A percentile compares a stretch with the other conserved stretches of the same genome.
phyloP scores from a whole-genome alignment of 2,888 invertebrate genomes.

The Hirtodrosophila duncani region DNA sequence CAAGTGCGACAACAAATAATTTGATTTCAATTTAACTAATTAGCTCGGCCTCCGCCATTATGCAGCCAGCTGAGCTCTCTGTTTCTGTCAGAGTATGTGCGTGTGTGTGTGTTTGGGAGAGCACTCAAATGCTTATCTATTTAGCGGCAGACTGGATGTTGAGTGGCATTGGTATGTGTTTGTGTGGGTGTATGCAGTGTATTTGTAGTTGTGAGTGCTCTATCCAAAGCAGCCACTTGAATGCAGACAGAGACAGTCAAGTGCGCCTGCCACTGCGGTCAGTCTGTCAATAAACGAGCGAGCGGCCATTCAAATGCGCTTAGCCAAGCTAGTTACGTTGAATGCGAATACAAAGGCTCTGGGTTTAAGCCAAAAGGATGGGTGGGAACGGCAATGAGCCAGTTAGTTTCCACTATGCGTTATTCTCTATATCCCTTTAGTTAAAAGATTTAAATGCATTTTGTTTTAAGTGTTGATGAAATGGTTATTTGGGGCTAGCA shows the following conservation, averaged over 20 bases:
- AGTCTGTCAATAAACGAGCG: slow-evolving; percentile 56
- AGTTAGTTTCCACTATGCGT: too few relatives aligned
- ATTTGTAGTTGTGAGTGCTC: slow-evolving; percentile 29
- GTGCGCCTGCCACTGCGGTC: slow-evolving; percentile 51
- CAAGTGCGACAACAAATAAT: slow-evolving; percentile 77
- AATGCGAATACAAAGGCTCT: slow-evolving; percentile 1
- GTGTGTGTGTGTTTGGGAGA: slow-evolving; percentile 8
- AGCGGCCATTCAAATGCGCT: slow-evolving; percentile 48
- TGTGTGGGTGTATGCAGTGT: slow-evolving; percentile 4
- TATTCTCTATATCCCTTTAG: too few relatives aligned
- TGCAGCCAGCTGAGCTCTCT: slow-evolving; percentile 38
- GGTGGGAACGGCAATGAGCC: too few relatives aligned
- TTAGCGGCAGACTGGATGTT: slow-evolving; percentile 54
- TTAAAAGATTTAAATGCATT: too few relatives aligned
- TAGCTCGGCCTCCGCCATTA: slow-evolving; percentile 69
- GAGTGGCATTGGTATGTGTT: slow-evolving; percentile 18
- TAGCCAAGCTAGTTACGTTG: slow-evolving; percentile 48
- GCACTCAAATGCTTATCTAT: slow-evolving; percentile 61
- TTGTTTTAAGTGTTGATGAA: too few relatives aligned
- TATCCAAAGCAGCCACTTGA: slow-evolving; percentile 63
- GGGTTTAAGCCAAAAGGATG: too few relatives aligned
- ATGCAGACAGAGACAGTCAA: slow-evolving; percentile 71
- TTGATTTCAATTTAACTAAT: slow-evolving; percentile 77
- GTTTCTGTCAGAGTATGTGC: slow-evolving; percentile 1
- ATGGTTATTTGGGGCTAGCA: too few relatives aligned